Conservation (phyloP, 2,888 invertebrate genomes). For the Thymelicus lineola region DNA sequence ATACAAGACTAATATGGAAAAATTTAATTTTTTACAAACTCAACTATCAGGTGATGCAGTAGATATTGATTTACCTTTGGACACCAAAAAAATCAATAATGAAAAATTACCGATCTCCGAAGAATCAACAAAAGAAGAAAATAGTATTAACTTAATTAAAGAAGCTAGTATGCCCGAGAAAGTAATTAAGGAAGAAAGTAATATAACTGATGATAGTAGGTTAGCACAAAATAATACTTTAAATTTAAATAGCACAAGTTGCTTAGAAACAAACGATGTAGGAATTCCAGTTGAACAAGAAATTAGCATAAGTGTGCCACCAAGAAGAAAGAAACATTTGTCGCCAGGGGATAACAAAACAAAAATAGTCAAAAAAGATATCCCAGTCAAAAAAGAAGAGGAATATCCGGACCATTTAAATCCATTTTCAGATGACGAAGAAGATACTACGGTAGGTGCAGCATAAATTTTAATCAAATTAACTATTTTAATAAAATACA, state of each 20-base stretch:
- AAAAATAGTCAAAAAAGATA: constrained; percentile 46
- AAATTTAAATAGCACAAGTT: constrained; percentile 42
- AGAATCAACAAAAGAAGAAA: constrained; percentile 38
- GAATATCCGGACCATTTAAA: constrained; percentile 92
- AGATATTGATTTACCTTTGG: constrained; percentile 50
- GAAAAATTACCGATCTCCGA: constrained; percentile 29
- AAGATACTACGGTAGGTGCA: constrained; percentile 60
- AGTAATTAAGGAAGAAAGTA: constrained; percentile 54
- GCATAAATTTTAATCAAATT: neutral
- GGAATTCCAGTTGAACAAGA: constrained; percentile 55
- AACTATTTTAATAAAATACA: no score
- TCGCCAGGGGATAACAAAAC: constrained; percentile 52
- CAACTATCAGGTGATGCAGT: constrained; percentile 61
- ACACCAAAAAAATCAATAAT: constrained; percentile 16
- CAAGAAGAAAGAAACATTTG: constrained; percentile 71
- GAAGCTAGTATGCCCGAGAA: constrained; percentile 10
- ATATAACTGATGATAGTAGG: constrained; percentile 75
- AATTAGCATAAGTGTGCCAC: constrained; percentile 72
- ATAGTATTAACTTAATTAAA: neutral
- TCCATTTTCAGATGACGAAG: constrained; percentile 91
- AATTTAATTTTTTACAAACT: constrained; percentile 77
- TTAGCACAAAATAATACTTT: constrained; percentile 61
- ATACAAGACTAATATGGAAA: constrained; percentile 73
- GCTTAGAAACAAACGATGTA: constrained; percentile 46
- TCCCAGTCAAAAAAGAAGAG: constrained; percentile 47